phyloP scores from a whole-genome alignment of 2,888 invertebrate genomes.

The Cataglyphis livida region DNA sequence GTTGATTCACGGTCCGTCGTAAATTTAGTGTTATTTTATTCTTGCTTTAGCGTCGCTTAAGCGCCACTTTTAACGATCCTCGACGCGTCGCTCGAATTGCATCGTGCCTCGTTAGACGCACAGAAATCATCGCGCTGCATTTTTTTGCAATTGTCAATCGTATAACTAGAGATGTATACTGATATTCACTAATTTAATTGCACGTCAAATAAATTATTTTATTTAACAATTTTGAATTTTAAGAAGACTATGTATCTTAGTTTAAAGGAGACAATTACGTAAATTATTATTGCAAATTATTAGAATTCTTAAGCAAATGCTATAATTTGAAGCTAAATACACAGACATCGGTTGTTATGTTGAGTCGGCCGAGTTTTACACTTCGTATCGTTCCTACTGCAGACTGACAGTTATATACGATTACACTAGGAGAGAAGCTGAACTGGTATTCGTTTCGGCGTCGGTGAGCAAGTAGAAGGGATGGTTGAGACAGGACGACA shows the following conservation, averaged over 20 bases:
- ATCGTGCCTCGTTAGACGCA: slow-evolving; percentile 35
- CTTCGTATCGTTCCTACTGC: slow-evolving; percentile 21
- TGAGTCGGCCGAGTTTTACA: slow-evolving; percentile 40
- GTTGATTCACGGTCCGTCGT: slow-evolving; percentile 78
- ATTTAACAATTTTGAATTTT: background rate
- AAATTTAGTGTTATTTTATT: slow-evolving; percentile 79
- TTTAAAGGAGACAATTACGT: background rate
- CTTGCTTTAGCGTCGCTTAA: slow-evolving; percentile 69
- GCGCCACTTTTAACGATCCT: slow-evolving; percentile 65
- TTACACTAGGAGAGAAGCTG: slow-evolving; percentile 29
- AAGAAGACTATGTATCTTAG: background rate
- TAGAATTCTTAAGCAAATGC: slow-evolving; percentile 14
- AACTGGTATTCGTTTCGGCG: slow-evolving; percentile 53
- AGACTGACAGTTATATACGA: slow-evolving; percentile 55
- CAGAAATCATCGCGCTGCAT: slow-evolving; percentile 1
- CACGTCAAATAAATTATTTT: background rate
- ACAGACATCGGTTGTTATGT: slow-evolving; percentile 32
- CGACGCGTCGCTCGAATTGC: slow-evolving; percentile 20
- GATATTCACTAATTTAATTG: slow-evolving; percentile 18
- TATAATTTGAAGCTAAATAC: slow-evolving; percentile 32
- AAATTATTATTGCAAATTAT: background rate
- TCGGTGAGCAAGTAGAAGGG: slow-evolving; percentile 38
- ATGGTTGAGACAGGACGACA: slow-evolving; percentile 61
- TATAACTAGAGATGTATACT: background rate
- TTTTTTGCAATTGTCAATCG: slow-evolving; percentile 17